Base-by-base conservation (phyloP, 2,888 invertebrate species). In the Zhengitettix transpicula region DNA sequence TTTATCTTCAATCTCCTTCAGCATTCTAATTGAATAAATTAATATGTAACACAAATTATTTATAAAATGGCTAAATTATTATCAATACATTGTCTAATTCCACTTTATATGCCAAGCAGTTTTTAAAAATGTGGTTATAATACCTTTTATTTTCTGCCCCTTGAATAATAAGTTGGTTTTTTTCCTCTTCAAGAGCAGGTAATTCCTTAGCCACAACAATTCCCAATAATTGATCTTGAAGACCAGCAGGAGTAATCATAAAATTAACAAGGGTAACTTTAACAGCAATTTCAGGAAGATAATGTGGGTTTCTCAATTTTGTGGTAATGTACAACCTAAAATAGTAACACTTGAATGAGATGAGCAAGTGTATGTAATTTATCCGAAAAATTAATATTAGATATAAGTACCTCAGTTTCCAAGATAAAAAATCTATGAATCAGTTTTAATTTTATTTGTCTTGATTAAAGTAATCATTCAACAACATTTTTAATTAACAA, bases 261-360 rank as follows among this genome's bases (percentile, higher is more conserved):
- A 96, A 96, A 75, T 95, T 95, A 3, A 96, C 79, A 28, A 96
- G 71, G 1, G 93, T 90, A 9, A 89, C 87, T 71, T 95, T 92
- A 0, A 93, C 93, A 0, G 94, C 89, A 9, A 94, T 84, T 75
- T 97, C 96, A 0, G 96, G 95, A 59, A 94, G 73, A 71, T 94
- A 96, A 73, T 95, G 95, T 0, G 96, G 96, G 75, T 95, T 96
- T 28, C 91, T 79, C 55, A 94, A 74, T 71, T 94, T 95, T 2
- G 96, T 95, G 16, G 94, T 94, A 66, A 97, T 90, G 71, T 93
- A 96, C 63, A 97, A 81, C 67, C 92, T 88, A 67, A 17, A 68
- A 28, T 10, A 40, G 28, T 28, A 28, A 28, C 28, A 28, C 28
- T 28, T 28, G 3, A 28, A n/a, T n/a, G n/a, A n/a, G 2, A 28